Percentiles rank a stretch among this genome's conserved stretches.
These are phyloP conservation scores for Drosophila fuyamai DNA, from an alignment of 1,140 invertebrate species.

Conservation along the genomic window DNA sequence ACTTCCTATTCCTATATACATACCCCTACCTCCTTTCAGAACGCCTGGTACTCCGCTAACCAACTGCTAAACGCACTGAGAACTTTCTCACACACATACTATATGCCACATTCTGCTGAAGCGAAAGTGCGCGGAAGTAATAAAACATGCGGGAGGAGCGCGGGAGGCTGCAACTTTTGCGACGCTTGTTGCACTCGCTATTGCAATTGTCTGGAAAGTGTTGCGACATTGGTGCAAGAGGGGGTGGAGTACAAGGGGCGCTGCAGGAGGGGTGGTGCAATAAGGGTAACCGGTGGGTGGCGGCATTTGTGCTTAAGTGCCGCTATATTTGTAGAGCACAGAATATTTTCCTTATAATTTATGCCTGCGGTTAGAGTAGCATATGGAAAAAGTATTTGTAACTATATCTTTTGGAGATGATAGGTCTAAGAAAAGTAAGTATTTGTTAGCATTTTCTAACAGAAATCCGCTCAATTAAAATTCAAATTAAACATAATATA, in stretches of 20 bases:
- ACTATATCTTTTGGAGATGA: background rate
- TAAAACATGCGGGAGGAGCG: constrained; percentile 62
- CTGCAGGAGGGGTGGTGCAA: background rate
- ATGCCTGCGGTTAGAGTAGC: constrained; percentile 53
- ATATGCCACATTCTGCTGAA: constrained; percentile 54
- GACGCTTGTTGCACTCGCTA: constrained; percentile 67
- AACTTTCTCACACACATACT: constrained; percentile 71
- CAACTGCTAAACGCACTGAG: constrained; percentile 72
- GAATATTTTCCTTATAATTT: constrained; percentile 56
- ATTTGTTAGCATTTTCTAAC: too few relatives aligned
- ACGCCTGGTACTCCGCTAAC: background rate
- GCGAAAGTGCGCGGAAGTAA: constrained; percentile 81
- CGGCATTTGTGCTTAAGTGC: constrained; percentile 77
- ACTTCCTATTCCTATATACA: constrained; percentile 43
- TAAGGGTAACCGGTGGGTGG: constrained; percentile 32
- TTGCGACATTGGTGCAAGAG: constrained; percentile 37
- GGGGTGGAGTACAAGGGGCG: constrained; percentile 3
- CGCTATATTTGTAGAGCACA: constrained; percentile 71
- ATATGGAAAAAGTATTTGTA: constrained; percentile 30
- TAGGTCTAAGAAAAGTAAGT: background rate
- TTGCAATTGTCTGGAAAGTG: constrained; percentile 74
- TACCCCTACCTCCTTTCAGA: background rate
- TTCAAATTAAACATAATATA: too few relatives aligned
- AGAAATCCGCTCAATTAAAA: too few relatives aligned
- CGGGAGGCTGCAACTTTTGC: constrained; percentile 46